Evolutionary conservation across 2,888 invertebrate genomes (phyloP), one percentile per base, ranked within the genome.

Genomic region (Tenthredo notha): DNA sequence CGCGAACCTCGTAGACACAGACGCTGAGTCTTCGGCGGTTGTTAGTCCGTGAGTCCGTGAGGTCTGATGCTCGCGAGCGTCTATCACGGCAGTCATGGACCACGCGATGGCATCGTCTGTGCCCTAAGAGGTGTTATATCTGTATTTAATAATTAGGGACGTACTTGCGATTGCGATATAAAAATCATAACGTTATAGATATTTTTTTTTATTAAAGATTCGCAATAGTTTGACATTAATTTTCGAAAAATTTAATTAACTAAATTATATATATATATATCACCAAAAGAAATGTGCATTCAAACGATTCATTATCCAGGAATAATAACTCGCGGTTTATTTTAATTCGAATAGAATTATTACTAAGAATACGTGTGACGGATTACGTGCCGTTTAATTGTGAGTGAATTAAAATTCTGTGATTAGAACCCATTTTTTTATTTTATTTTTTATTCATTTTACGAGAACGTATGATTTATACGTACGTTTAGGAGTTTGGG

Each of bases 11-110:
- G 18, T 61, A 80, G 47, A 47, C 12, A 12, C 43, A 47, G 47
- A 37, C 65, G 43, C 67, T 33, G 10, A 70, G 67, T 83, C 65
- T 70, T 70, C 67, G 43, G 43, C 83, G 65, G 67, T 67, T 33
- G 83, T 83, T 29, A 12, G n/a, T n/a, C 83, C 43, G 67, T 12
- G 21, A 25, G 29, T 83, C 67, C 83, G 67, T 83, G 67, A 70
- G 70, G 58, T 47, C 12, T 70, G 40, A 43, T 33, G 29, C 40
- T 40, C 58, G 58, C 40, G 80, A 37, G 58, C 58, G 67, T 70
- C 50, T 67, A 37, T 70, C 29, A 18, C 65, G 67, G 29, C 50
- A 43, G 61, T 80, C 21, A 80, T 80, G 80, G 80, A 61, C 61
- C 80, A 80, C 80, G 80, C 80, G 80, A 6, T 12, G n/a, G 25